Evolutionary conservation across 2,797 vertebrate genomes (phyloP), one percentile per base, ranked within the genome.

Genomic region (Tamandua tetradactyla): DNA sequence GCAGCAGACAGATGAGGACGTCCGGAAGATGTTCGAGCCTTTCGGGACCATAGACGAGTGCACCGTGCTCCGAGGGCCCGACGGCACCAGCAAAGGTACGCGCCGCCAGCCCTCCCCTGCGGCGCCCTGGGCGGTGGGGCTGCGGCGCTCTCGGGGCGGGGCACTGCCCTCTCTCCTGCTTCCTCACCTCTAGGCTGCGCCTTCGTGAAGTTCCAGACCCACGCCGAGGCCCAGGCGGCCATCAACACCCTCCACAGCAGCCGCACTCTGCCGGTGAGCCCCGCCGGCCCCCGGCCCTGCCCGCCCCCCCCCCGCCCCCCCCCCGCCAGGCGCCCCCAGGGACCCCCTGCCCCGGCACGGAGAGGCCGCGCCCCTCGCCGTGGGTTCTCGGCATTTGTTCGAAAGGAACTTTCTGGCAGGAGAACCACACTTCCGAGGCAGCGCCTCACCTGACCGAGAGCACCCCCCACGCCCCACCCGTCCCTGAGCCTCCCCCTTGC

Each of bases 31-130:
- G 98, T 99, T 99, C 18, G 99, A 99, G 95, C 98, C 99, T 9
- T 99, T 99, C 2, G 99, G 99, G 94, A 99, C 98, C 97, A 99
- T 99, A 91, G 99, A 99, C 0, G 99, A 99, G 98, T 99, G 99
- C 96, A 99, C 99, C 18, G 99, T 99, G 94, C 98, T 99, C 91
- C 98, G 99, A 71, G 99, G 99, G 0, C 99, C 99, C 0, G 99
- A 99, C 0, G 99, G 99, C 88, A 99, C 99, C 98, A 99, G 99
- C 98, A 99, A 99, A 99, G 99, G 99, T 99, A 98, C n/a, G n/a
- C n/a, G n/a, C n/a, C n/a, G n/a, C n/a, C n/a, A n/a, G n/a, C n/a
- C n/a, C n/a, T n/a, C n/a, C n/a, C n/a, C n/a, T n/a, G n/a, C n/a
- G n/a, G n/a, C n/a, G n/a, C n/a, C n/a, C n/a, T n/a, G n/a, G n/a